Base-by-base conservation (phyloP, 2,113 vertebrate species). In the Podarcis cretensis region DNA sequence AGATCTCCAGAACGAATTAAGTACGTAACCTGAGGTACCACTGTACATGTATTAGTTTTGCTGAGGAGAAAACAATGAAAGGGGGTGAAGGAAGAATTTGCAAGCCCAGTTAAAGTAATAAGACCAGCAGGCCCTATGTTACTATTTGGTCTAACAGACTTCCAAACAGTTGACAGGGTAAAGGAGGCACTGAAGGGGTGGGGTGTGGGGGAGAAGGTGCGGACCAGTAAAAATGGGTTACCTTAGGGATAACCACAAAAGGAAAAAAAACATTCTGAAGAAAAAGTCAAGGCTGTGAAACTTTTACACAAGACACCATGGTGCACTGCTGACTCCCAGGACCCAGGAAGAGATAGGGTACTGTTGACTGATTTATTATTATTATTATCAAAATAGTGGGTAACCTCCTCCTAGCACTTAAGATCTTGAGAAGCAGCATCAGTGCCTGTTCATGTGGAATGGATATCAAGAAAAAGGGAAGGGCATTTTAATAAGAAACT, bases 121-220 rank as follows among this genome's bases (percentile, higher is more conserved):
- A 97, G 96, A 98, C 98, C 98, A 97, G 97, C 97, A 96, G 96
- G 95, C 96, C 97, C 97, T 97, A 94, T 54, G 48, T 54, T 48
- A 48, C 97, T 98, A 97, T 96, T 95, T 97, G 96, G 96, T 96
- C 95, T 98, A 98, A 98, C 97, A 97, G 97, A 98, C 97, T 98
- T 97, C 97, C 97, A 97, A 97, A 97, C 96, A 97, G 97, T 97
- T 98, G 97, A 97, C 96, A 95, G 97, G 97, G 96, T 98, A 98
- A 98, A 98, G 98, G 98, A 98, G 98, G 97, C 97, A 94, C 97
- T 97, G 91, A 95, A 85, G 96, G 20, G 40, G 4, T 4, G 3
- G 18, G 40, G 37, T 4, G 40, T 21, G 37, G 4, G 76, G 43
- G 32, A 27, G 76, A 48, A 48, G 25, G 32, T 96, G 93, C 3